Evolutionary conservation across 2,113 vertebrate species (phyloP).

Genomic region (Megaceryle torquata): DNA sequence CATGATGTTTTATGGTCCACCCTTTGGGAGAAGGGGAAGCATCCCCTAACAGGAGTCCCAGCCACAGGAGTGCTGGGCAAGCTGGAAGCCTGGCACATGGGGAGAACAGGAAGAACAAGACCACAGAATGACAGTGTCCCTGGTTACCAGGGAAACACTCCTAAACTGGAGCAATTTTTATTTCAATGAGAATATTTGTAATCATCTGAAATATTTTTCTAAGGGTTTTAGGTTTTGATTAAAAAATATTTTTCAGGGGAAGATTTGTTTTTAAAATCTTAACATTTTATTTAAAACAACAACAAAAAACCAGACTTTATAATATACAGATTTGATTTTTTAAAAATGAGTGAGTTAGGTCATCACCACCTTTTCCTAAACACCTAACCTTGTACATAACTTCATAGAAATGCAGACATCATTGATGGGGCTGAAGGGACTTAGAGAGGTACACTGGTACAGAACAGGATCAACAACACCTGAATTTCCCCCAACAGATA

Average conservation of each 20-base stretch:
- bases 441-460: not conserved
- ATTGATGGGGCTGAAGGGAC: not conserved
- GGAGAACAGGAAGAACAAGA: slow-evolving; percentile 22
- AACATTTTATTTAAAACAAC: not conserved
- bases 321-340: not conserved
- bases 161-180: slow-evolving; percentile 22
- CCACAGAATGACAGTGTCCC: slow-evolving; percentile 50
- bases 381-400: not conserved
- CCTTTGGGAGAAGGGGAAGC: not conserved
- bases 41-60: not conserved
- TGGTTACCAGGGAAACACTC: slow-evolving; percentile 66
- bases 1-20: not conserved
- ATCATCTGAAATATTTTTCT: slow-evolving; percentile 10
- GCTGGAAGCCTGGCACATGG: not conserved
- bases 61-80: not conserved
- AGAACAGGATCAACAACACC: not conserved
- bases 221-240: not conserved
- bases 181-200: slow-evolving; percentile 51
- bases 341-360: not conserved
- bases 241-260: not conserved
- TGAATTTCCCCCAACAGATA: not conserved
- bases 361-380: not conserved
- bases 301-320: not conserved
- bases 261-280: not conserved
- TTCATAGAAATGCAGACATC: not conserved